Percentiles rank a stretch among this genome's conserved stretches.
These are phyloP conservation scores for Allacma fusca DNA, from an alignment of 2,888 invertebrate species.

Conservation along the genomic window DNA sequence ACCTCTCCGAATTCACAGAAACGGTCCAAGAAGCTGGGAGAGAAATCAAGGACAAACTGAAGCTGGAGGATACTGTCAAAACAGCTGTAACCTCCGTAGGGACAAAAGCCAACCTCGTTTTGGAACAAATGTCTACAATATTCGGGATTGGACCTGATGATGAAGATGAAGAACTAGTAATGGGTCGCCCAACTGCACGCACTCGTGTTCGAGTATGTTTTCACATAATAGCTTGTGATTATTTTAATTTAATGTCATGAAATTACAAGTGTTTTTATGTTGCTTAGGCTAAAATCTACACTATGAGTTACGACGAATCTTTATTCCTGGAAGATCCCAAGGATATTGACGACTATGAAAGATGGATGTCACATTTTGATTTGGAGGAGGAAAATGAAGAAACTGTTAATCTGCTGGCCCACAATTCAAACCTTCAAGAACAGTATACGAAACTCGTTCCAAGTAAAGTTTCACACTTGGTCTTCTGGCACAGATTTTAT, in stretches of 20 bases:
- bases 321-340: constrained; percentile 59
- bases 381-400: constrained; percentile 56
- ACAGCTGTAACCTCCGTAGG: constrained; percentile 55
- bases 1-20: constrained; percentile 59
- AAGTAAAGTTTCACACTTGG: constrained; percentile 58
- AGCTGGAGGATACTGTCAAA: constrained; percentile 58
- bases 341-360: constrained; percentile 56
- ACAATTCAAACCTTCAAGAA: constrained; percentile 58
- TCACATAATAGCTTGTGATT: neutral
- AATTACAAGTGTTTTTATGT: neutral
- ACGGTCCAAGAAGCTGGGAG: constrained; percentile 59
- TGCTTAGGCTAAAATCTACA: constrained; percentile 57
- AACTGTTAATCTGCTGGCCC: constrained; percentile 52
- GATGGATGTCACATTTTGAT: constrained; percentile 58
- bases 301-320: constrained; percentile 55
- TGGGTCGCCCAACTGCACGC: constrained; percentile 41
- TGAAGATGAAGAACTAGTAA: constrained; percentile 55
- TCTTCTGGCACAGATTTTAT: constrained; percentile 61
- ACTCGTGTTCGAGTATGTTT: constrained; percentile 53
- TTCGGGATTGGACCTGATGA: constrained; percentile 61
- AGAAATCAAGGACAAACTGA: constrained; percentile 60
- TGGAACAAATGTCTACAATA: constrained; percentile 61
- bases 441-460: constrained; percentile 60
- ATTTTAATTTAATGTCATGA: neutral
- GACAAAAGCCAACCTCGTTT: constrained; percentile 52